phyloP scores from a whole-genome alignment of 2,113 vertebrate species.

The Gobius niger region DNA sequence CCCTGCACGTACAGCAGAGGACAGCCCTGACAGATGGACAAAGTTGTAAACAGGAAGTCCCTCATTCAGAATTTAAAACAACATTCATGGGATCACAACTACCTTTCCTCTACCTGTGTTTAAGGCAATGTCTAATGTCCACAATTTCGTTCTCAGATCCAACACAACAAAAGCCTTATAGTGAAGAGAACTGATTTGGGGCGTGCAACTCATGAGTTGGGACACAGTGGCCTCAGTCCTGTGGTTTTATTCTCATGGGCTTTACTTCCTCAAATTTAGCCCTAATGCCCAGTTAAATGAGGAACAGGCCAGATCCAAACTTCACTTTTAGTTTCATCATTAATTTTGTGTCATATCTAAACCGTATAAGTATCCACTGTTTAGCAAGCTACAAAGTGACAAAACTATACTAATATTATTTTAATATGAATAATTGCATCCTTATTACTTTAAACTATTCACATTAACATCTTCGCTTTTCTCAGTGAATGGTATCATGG shows the following conservation, averaged over 20 bases:
- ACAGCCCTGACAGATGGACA: conserved; percentile 1
- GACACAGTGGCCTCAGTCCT: conserved; percentile 9
- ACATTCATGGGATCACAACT: background rate
- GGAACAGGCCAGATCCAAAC: conserved; percentile 59
- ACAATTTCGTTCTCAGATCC: background rate
- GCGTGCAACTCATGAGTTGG: conserved; percentile 10
- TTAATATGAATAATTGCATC: too few relatives aligned
- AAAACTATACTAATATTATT: too few relatives aligned
- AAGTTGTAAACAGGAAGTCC: conserved; percentile 9
- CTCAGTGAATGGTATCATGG: too few relatives aligned
- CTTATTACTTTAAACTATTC: too few relatives aligned
- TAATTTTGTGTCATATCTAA: conserved; percentile 20
- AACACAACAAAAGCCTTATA: background rate
- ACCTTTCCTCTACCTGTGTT: too few relatives aligned
- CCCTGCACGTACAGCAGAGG: conserved; percentile 18
- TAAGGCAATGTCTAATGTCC: background rate
- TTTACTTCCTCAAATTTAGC: conserved; percentile 62
- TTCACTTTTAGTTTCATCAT: conserved; percentile 66
- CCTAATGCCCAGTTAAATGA: conserved; percentile 56
- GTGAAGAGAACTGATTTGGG: background rate
- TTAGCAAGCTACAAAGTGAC: too few relatives aligned
- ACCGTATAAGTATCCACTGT: conserved; percentile 16
- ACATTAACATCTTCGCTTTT: too few relatives aligned
- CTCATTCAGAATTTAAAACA: conserved; percentile 8
- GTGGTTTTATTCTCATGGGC: conserved; percentile 59